Evolutionary conservation across 2,113 vertebrate species (phyloP).

Genomic region (Oryzias curvinotus): DNA sequence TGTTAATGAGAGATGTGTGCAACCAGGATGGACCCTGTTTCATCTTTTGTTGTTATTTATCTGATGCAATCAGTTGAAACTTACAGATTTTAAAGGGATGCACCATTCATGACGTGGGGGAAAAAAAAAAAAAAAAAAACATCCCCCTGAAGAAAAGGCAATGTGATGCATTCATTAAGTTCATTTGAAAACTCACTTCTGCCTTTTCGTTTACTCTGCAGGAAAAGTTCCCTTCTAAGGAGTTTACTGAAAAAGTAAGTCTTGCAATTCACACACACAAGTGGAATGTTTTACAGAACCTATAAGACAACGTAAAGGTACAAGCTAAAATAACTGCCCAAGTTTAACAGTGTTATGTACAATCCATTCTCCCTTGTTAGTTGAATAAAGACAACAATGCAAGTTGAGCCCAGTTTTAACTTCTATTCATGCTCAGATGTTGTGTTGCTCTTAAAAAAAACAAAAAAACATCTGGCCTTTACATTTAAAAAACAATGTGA

Average conservation of each 20-base stretch:
- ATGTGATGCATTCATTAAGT: slow-evolving; percentile 8
- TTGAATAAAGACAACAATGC: too few relatives aligned
- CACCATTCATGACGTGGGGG: background rate
- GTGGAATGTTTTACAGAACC: background rate
- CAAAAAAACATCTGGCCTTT: too few relatives aligned
- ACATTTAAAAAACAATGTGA: too few relatives aligned
- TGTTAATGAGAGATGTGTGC: slow-evolving; percentile 43
- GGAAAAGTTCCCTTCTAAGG: slow-evolving; percentile 69
- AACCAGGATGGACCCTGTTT: slow-evolving; percentile 32
- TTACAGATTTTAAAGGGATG: slow-evolving; percentile 21
- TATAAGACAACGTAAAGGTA: background rate
- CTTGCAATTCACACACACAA: slow-evolving; percentile 10
- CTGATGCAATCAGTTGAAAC: slow-evolving; percentile 67
- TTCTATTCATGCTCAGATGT: too few relatives aligned
- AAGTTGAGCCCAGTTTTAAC: too few relatives aligned
- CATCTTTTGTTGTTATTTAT: slow-evolving; percentile 34
- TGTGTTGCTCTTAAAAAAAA: too few relatives aligned
- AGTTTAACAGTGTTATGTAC: too few relatives aligned
- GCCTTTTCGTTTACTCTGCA: slow-evolving; percentile 30
- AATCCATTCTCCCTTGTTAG: too few relatives aligned
- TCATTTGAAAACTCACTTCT: background rate
- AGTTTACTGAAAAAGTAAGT: slow-evolving; percentile 74
- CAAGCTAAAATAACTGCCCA: background rate
- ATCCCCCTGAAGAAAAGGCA: slow-evolving; percentile 12
- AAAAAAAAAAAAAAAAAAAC: slow-evolving; percentile 30